Percentiles rank a stretch among this genome's conserved stretches.
phyloP scores from a whole-genome alignment of 2,797 vertebrate genomes.

The Manis javanica region DNA sequence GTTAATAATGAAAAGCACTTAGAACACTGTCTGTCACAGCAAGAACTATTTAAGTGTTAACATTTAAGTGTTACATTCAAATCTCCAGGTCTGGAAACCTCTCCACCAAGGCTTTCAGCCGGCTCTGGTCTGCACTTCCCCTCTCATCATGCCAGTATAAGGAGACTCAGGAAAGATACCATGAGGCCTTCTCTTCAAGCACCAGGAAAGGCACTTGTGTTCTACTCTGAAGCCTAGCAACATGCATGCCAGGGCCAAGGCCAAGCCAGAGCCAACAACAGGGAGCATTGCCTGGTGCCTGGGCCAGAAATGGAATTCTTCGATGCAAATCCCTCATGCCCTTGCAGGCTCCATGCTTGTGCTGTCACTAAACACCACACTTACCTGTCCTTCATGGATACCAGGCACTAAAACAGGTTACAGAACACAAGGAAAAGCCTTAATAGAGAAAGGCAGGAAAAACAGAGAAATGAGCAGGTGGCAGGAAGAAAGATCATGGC shows the following conservation, averaged over 20 bases:
- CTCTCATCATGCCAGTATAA: neutral
- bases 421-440: neutral
- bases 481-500: neutral
- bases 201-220: neutral
- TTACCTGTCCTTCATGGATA: neutral
- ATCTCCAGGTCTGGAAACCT: neutral
- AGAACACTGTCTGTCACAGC: neutral
- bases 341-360: neutral
- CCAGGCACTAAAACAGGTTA: neutral
- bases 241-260: neutral
- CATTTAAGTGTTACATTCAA: neutral
- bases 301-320: neutral
- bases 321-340: neutral
- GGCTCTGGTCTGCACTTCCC: neutral
- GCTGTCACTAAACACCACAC: neutral
- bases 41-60: neutral
- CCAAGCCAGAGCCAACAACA: neutral
- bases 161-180: neutral
- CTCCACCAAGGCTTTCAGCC: neutral
- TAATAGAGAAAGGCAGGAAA: neutral
- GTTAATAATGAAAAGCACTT: slow-evolving; percentile 43
- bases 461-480: neutral
- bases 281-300: neutral
- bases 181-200: neutral
- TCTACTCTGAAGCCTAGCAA: neutral